Evolutionary conservation across 2,888 invertebrate genomes (phyloP).

Genomic region (Leucophenga maculata): DNA sequence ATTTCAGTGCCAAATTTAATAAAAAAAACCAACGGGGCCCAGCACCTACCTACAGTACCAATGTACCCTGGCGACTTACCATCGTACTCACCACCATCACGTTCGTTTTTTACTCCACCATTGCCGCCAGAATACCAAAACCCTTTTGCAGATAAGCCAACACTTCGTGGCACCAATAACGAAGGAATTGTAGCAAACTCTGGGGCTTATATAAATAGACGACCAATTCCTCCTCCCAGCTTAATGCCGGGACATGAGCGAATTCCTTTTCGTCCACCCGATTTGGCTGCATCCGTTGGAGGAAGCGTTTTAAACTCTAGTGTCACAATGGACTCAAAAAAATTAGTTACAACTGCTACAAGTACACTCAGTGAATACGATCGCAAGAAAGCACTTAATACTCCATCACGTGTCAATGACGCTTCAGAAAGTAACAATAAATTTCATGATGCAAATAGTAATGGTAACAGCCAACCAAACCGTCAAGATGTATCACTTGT

Average conservation of each 20-base stretch:
- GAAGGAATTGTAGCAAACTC: slow-evolving; percentile 71
- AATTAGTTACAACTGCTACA: slow-evolving; percentile 30
- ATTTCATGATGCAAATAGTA: slow-evolving; percentile 34
- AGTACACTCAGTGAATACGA: slow-evolving; percentile 43
- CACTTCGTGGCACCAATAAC: slow-evolving; percentile 81
- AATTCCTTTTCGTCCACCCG: slow-evolving; percentile 84
- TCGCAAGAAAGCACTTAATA: slow-evolving; percentile 81
- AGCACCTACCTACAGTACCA: slow-evolving; percentile 75
- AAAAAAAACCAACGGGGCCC: slow-evolving; percentile 73
- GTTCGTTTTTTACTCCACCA: slow-evolving; percentile 86
- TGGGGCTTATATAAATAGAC: slow-evolving; percentile 77
- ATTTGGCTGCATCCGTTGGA: slow-evolving; percentile 52
- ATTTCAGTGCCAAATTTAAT: slow-evolving; percentile 74
- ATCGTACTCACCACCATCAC: slow-evolving; percentile 86
- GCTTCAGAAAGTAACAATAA: slow-evolving; percentile 30
- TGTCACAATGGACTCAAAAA: slow-evolving; percentile 38
- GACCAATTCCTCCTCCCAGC: slow-evolving; percentile 88
- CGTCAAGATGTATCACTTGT: slow-evolving; percentile 19
- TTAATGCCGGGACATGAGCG: slow-evolving; percentile 86
- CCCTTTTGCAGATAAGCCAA: slow-evolving; percentile 92
- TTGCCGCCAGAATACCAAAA: slow-evolving; percentile 87
- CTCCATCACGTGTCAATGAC: slow-evolving; percentile 76
- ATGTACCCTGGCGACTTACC: slow-evolving; percentile 81
- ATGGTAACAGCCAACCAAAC: slow-evolving; percentile 23
- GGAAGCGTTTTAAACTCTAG: slow-evolving; percentile 36